Conservation (phyloP, 1,140 invertebrate genomes). For the Drosophila quadrilineata region DNA sequence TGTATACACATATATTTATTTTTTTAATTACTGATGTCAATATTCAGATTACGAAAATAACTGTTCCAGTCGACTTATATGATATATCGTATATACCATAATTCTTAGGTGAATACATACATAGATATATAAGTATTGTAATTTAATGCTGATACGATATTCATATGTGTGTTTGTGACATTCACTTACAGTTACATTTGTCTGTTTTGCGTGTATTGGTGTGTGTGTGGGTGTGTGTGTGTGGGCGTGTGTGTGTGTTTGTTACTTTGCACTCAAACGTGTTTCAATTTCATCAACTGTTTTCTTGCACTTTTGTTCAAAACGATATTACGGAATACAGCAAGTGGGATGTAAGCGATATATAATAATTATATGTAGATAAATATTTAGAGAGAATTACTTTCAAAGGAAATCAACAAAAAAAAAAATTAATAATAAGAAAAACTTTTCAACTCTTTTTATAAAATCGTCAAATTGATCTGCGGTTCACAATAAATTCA, state of each 20-base stretch:
- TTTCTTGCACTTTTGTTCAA: constrained; percentile 45
- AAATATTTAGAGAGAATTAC: too few relatives aligned
- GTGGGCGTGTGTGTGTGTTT: constrained; percentile 2
- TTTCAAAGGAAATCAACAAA: too few relatives aligned
- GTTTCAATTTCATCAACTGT: constrained; percentile 78
- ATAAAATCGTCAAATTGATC: constrained; percentile 57
- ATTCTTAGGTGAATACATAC: background rate
- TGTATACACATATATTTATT: constrained; percentile 1
- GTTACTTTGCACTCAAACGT: constrained; percentile 75
- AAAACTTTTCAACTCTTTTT: constrained; percentile 22
- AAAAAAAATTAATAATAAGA: too few relatives aligned
- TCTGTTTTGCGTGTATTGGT: constrained; percentile 5
- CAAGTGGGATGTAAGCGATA: constrained; percentile 67
- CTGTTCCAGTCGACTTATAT: background rate
- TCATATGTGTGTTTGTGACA: constrained; percentile 61
- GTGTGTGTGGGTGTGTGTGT: background rate
- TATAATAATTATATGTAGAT: constrained; percentile 31
- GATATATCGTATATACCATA: constrained; percentile 12
- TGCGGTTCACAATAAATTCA: background rate
- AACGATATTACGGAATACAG: constrained; percentile 52
- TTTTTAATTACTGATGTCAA: constrained; percentile 22
- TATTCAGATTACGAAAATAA: constrained; percentile 5
- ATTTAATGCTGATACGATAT: constrained; percentile 64
- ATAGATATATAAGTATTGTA: constrained; percentile 8
- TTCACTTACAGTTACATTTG: constrained; percentile 20